Conservation (phyloP, 2,113 vertebrate genomes). For the Dendrocopos noguchii region DNA sequence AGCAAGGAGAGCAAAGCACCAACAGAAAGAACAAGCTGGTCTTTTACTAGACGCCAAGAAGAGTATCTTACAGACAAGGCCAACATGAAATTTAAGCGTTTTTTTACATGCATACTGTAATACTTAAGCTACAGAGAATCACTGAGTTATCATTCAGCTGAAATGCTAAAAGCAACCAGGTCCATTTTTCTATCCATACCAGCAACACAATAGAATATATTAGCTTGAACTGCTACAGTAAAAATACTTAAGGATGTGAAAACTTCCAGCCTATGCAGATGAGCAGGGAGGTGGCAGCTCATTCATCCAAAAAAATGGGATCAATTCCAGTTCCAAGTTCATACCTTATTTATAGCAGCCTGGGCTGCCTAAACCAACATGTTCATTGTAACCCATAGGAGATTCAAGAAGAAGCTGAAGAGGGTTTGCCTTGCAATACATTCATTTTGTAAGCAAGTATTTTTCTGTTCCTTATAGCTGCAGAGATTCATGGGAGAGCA, state of each 20-base stretch:
- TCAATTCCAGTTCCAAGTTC: constrained; percentile 33
- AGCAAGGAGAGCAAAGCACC: neutral
- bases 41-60: neutral
- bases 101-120: neutral
- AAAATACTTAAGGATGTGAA: neutral
- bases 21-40: neutral
- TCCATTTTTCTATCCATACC: neutral
- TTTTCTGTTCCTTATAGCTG: too few relatives aligned
- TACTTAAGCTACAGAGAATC: neutral
- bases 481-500: too few relatives aligned
- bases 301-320: constrained; percentile 1
- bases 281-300: neutral
- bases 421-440: too few relatives aligned
- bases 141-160: neutral
- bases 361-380: neutral
- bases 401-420: too few relatives aligned
- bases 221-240: neutral
- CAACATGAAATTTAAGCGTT: neutral
- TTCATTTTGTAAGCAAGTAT: too few relatives aligned
- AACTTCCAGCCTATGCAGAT: neutral
- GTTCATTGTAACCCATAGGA: neutral
- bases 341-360: constrained; percentile 34
- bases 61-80: neutral
- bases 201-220: neutral
- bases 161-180: neutral